phyloP scores from a whole-genome alignment of 2,888 invertebrate genomes.

The Dysmachus trigonus region DNA sequence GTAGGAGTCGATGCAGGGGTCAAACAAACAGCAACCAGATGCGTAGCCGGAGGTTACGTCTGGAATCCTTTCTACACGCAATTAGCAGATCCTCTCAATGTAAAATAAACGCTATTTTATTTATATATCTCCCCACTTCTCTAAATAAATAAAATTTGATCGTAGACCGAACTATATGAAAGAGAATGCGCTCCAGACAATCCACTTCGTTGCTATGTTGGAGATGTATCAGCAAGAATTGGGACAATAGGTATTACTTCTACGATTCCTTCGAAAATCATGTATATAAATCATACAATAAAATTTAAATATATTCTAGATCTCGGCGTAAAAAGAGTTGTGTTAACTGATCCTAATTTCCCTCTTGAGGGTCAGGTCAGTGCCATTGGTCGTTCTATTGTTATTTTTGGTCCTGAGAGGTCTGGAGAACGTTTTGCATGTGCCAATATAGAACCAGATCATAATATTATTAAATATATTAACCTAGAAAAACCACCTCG shows the following conservation, averaged over 20 bases:
- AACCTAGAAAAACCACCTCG: constrained; percentile 87
- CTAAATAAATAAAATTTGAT: constrained; percentile 46
- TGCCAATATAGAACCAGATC: constrained; percentile 90
- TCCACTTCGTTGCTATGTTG: constrained; percentile 89
- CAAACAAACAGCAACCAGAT: constrained; percentile 78
- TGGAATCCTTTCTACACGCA: constrained; percentile 94
- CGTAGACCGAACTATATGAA: constrained; percentile 81
- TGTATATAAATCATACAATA: not conserved
- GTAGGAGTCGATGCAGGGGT: constrained; percentile 92
- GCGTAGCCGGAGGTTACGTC: constrained; percentile 89
- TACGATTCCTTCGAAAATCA: not conserved
- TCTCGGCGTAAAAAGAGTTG: constrained; percentile 78
- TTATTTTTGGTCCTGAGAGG: constrained; percentile 80
- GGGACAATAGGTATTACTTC: constrained; percentile 75
- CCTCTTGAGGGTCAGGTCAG: constrained; percentile 81
- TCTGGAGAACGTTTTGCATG: constrained; percentile 82
- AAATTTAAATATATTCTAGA: constrained; percentile 61
- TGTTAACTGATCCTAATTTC: constrained; percentile 87
- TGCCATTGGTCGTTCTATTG: constrained; percentile 85
- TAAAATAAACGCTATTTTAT: too few relatives aligned
- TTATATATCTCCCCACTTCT: too few relatives aligned
- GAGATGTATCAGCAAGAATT: constrained; percentile 85
- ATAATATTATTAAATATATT: constrained; percentile 88
- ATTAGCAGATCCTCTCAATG: constrained; percentile 87
- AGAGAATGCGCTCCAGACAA: constrained; percentile 89